Conservation (phyloP, 2,888 invertebrate species). For the Phyllotreta striolata region DNA sequence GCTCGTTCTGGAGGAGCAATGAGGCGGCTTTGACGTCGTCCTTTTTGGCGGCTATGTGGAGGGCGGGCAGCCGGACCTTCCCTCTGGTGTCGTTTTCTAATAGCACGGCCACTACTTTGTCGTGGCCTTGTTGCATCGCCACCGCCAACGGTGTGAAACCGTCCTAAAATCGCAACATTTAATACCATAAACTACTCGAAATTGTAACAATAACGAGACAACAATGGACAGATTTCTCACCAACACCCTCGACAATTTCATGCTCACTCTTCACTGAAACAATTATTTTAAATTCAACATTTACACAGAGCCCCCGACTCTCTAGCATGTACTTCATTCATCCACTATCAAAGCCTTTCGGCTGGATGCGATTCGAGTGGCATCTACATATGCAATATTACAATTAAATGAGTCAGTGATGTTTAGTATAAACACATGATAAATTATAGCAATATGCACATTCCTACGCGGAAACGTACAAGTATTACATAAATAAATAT, state of each 20-base stretch:
- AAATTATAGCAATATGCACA: constrained; percentile 4
- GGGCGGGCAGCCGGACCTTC: constrained; percentile 93
- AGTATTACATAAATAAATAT: neutral
- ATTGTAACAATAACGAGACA: no score
- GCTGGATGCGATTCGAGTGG: neutral
- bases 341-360: neutral
- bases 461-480: constrained; percentile 1
- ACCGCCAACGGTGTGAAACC: constrained; percentile 98
- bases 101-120: constrained; percentile 94
- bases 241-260: constrained; percentile 2
- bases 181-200: constrained; percentile 2
- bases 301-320: no score
- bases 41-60: constrained; percentile 99
- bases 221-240: neutral
- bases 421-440: constrained; percentile 1
- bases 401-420: neutral
- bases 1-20: constrained; percentile 88
- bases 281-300: neutral
- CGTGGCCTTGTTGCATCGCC: constrained; percentile 98
- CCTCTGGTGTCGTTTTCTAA: constrained; percentile 96
- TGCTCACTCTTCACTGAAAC: neutral
- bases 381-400: neutral
- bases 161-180: constrained; percentile 68
- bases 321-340: neutral
- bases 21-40: constrained; percentile 97